Evolutionary conservation across 2,113 vertebrate genomes (phyloP), one percentile per base, ranked within the genome.

Genomic region (Dascyllus trimaculatus): DNA sequence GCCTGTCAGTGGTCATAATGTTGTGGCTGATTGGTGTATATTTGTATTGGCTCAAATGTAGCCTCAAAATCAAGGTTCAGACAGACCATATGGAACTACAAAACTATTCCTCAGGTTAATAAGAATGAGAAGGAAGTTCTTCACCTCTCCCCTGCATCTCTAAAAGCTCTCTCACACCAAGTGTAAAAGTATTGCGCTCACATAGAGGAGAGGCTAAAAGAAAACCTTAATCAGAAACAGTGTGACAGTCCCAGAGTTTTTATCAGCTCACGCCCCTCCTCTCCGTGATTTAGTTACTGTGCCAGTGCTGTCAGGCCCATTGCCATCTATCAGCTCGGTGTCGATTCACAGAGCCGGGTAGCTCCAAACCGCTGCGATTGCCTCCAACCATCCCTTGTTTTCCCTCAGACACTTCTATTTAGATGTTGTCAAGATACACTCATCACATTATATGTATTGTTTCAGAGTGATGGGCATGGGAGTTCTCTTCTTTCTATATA

Each of bases 391-490:
- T 78, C 60, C 67, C 85, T 89, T 80, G 84, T 86, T 92, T 82
- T 88, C 80, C 21, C 74, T 54, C 62, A 88, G 91, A 93, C 90
- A 93, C 76, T 93, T 94, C 90, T 83, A 95, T 95, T 95, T 94
- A 95, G 94, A 95, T 95, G 85, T 94, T 93, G 92, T 95, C 93
- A 93, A 95, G 93, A 95, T 95, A 93, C 79, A 82, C 91, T 89
- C 80, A 76, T 88, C 89, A 85, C 89, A 81, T 86, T 83, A 71
- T 68, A 81, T 86, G 88, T 79, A 90, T 90, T 91, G 89, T 91
- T 92, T 92, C 75, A 69, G 75, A 75, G 75, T 89, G 86, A 88
- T 77, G 74, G 61, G 43, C 80, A 71, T 26, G 73, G 49, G 73
- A 64, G 52, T 54, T 52, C 71, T 85, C 32, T 60, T 14, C 59